Conservation (phyloP, 2,888 invertebrate species). For the Hofmannophila pseudospretella region DNA sequence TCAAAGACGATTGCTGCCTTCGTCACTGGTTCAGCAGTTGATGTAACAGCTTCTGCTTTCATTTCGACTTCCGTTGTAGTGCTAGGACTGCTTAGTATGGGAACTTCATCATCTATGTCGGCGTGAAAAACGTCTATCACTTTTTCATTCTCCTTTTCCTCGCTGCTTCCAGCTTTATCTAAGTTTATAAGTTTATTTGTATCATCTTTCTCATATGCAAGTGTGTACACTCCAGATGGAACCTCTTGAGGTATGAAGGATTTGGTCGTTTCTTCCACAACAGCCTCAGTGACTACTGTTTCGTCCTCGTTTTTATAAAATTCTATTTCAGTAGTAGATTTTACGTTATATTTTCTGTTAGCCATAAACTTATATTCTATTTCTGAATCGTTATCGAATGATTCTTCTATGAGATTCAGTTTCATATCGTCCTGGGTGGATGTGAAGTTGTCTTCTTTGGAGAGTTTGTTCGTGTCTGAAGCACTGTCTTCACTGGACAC, state of each 20-base stretch:
- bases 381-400: constrained; percentile 1
- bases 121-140: not conserved
- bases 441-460: constrained; percentile 15
- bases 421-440: not conserved
- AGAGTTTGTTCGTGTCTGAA: constrained; percentile 11
- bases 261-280: not conserved
- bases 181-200: not conserved
- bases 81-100: not conserved
- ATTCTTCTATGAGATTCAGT: not conserved
- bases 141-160: not conserved
- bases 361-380: not conserved
- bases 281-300: not conserved
- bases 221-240: not conserved
- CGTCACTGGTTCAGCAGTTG: not conserved
- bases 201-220: not conserved
- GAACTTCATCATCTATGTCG: not conserved
- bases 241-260: not conserved
- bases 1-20: not conserved
- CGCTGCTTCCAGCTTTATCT: not conserved
- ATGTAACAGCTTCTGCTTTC: not conserved
- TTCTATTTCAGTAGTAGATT: not conserved
- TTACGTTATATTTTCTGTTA: not conserved
- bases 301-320: not conserved
- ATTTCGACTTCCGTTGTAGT: not conserved
- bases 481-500: constrained; percentile 12